Percentiles rank a stretch among this genome's conserved stretches.
Conservation (phyloP, 2,113 vertebrate species). For the Uria lomvia region DNA sequence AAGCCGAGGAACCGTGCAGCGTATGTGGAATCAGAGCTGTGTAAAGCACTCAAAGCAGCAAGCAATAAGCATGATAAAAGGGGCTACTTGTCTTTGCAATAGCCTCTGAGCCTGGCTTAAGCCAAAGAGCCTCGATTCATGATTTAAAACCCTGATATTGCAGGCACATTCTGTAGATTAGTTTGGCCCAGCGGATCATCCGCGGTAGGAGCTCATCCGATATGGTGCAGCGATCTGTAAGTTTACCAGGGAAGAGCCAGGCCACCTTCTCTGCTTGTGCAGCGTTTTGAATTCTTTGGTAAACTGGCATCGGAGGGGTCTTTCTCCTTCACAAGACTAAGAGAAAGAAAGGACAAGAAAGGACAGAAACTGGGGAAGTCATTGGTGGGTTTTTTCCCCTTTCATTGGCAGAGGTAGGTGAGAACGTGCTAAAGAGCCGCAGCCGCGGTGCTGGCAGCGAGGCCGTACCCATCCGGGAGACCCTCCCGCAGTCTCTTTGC, state of each 20-base stretch:
- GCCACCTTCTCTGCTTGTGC: not conserved
- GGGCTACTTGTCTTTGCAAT: not conserved
- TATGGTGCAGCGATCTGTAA: not conserved
- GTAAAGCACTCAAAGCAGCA: not conserved
- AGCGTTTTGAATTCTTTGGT: not conserved
- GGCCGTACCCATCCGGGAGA: accelerated
- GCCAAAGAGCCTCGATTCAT: not conserved
- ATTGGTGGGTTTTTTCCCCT: accelerated
- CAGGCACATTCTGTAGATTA: not conserved
- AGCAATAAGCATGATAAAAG: not conserved
- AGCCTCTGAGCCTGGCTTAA: not conserved
- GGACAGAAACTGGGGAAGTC: not conserved
- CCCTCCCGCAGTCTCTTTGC: not conserved
- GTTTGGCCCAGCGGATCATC: not conserved
- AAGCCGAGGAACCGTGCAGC: not conserved
- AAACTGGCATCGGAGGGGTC: not conserved
- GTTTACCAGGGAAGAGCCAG: not conserved
- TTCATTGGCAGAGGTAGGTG: not conserved
- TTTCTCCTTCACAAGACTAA: not conserved
- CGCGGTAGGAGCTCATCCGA: accelerated
- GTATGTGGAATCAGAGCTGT: not conserved
- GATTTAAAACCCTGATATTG: not conserved
- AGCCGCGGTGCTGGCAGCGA: not conserved
- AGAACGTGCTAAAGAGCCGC: not conserved
- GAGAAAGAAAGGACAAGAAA: not conserved